phyloP scores from a whole-genome alignment of 1,140 invertebrate species.

The Brachionus manjavacas region DNA sequence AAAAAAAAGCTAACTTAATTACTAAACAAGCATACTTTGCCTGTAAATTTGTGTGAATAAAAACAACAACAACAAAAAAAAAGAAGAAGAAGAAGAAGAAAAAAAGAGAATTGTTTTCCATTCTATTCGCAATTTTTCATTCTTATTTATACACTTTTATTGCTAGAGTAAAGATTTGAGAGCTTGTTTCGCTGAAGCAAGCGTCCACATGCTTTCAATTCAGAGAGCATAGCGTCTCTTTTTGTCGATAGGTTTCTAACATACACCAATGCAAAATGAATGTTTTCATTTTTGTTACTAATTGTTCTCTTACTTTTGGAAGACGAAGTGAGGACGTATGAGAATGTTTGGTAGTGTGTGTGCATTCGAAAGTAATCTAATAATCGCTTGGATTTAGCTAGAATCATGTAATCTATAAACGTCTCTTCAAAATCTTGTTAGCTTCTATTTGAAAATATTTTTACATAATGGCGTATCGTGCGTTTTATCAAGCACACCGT shows the following conservation, averaged over 20 bases:
- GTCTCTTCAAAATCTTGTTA: constrained; percentile 5
- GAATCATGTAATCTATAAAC: neutral
- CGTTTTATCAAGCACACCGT: neutral
- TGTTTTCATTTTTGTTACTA: neutral
- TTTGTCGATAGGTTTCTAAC: neutral
- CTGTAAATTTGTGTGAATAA: neutral
- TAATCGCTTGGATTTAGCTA: neutral
- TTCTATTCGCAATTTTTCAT: neutral
- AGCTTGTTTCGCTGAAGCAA: neutral
- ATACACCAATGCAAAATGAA: neutral
- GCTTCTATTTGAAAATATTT: neutral
- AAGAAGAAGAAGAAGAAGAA: neutral
- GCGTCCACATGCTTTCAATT: neutral
- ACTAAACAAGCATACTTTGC: neutral
- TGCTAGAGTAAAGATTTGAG: neutral
- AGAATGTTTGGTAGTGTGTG: neutral
- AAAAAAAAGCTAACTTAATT: neutral
- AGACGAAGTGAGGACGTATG: neutral
- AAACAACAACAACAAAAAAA: neutral
- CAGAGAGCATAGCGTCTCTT: neutral
- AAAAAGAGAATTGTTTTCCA: neutral
- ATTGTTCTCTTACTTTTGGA: neutral
- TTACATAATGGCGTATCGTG: neutral
- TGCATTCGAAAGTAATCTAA: constrained; percentile 21
- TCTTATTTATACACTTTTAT: neutral